Conservation (phyloP, 2,113 vertebrate species). For the Oxygymnocypris stewartii region DNA sequence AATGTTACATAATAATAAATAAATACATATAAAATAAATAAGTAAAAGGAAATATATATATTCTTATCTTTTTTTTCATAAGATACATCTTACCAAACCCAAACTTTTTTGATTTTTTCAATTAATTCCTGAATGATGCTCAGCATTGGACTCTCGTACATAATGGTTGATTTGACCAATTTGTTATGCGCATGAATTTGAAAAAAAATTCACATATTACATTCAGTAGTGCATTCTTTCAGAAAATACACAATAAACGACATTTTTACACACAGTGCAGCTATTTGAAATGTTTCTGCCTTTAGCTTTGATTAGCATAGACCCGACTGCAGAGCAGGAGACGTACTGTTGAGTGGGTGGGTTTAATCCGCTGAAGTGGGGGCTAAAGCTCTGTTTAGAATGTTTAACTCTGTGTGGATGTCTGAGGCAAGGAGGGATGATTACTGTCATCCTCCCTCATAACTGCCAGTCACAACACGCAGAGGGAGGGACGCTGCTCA, state of each 20-base stretch:
- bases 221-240: constrained; percentile 1
- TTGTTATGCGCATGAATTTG: neutral
- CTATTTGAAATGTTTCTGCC: neutral
- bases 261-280: neutral
- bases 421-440: constrained; percentile 39
- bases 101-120: neutral
- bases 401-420: constrained; percentile 45
- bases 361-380: constrained; percentile 33
- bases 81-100: neutral
- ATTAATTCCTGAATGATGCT: neutral
- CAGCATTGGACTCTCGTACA: neutral
- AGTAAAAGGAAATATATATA: too few species aligned
- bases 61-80: too few species aligned
- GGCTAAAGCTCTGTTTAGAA: constrained; percentile 45
- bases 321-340: constrained; percentile 38
- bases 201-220: neutral
- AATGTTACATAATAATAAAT: too few species aligned
- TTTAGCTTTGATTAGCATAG: constrained; percentile 35
- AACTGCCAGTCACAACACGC: constrained; percentile 50
- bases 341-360: constrained; percentile 37
- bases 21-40: too few species aligned
- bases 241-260: neutral
- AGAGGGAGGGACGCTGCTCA: constrained; percentile 47
- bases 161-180: neutral
- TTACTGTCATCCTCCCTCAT: constrained; percentile 53